Percentiles rank a stretch among this genome's conserved stretches.
These are phyloP conservation scores for Cryptotis parvus DNA, from an alignment of 2,113 vertebrate genomes.

Conservation along the genomic window DNA sequence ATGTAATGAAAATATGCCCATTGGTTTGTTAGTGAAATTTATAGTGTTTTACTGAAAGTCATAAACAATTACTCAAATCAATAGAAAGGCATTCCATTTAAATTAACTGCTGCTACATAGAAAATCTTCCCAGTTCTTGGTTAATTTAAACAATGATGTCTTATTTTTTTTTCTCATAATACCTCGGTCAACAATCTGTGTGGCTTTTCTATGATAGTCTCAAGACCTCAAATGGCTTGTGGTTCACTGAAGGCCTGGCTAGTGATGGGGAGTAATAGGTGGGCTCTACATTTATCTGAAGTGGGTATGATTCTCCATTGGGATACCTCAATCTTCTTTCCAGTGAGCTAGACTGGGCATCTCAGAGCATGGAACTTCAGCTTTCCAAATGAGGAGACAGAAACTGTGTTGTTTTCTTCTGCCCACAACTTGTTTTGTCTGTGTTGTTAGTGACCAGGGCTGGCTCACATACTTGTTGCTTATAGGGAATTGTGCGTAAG, in stretches of 20 bases:
- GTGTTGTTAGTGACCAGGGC: no score
- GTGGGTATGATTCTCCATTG: neutral
- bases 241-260: neutral
- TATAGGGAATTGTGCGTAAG: no score
- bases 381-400: no score
- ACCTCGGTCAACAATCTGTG: neutral
- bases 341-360: neutral
- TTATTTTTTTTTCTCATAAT: neutral
- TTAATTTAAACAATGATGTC: neutral
- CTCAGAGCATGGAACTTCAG: no score
- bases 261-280: neutral
- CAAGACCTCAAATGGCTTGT: neutral
- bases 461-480: no score
- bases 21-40: neutral
- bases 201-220: conserved; percentile 3
- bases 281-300: neutral
- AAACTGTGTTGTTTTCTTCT: no score
- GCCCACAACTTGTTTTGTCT: no score
- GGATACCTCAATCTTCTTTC: neutral
- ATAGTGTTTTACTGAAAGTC: neutral
- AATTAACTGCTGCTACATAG: neutral
- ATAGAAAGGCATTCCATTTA: neutral
- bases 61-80: neutral
- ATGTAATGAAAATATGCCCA: neutral
- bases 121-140: neutral